phyloP scores from a whole-genome alignment of 1,140 invertebrate genomes.

The Cataglyphis hispanica region DNA sequence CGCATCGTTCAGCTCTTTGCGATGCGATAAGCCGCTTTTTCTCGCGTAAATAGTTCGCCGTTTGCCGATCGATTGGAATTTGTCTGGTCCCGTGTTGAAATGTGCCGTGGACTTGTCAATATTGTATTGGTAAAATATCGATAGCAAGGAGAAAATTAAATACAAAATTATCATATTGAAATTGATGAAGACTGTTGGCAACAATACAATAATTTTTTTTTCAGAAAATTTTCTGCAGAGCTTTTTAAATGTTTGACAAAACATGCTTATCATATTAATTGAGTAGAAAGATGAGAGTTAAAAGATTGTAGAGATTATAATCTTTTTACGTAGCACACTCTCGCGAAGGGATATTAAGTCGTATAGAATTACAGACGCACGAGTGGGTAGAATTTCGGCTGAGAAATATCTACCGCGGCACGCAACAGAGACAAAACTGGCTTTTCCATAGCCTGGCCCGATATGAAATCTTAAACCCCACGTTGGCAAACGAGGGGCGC shows the following conservation, averaged over 20 bases:
- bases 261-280: slow-evolving; percentile 23
- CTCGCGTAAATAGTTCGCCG: slow-evolving; percentile 52
- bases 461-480: slow-evolving; percentile 60
- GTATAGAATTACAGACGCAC: slow-evolving; percentile 35
- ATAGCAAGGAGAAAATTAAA: background rate
- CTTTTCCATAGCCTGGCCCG: background rate
- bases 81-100: slow-evolving; percentile 32
- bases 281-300: background rate
- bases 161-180: slow-evolving; percentile 7
- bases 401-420: slow-evolving; percentile 48
- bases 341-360: slow-evolving; percentile 35
- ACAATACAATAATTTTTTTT: slow-evolving; percentile 24
- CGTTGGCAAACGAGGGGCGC: background rate
- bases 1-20: slow-evolving; percentile 7
- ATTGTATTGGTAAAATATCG: slow-evolving; percentile 40
- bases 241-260: background rate
- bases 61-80: slow-evolving; percentile 36
- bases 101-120: slow-evolving; percentile 18
- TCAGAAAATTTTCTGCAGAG: background rate
- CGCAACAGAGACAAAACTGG: slow-evolving; percentile 37
- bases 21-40: slow-evolving; percentile 55
- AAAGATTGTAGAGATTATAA: slow-evolving; percentile 25
- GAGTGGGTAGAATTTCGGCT: slow-evolving; percentile 54
- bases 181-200: background rate
- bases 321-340: slow-evolving; percentile 27